phyloP scores from a whole-genome alignment of 2,797 vertebrate genomes.

The Masticophis lateralis region DNA sequence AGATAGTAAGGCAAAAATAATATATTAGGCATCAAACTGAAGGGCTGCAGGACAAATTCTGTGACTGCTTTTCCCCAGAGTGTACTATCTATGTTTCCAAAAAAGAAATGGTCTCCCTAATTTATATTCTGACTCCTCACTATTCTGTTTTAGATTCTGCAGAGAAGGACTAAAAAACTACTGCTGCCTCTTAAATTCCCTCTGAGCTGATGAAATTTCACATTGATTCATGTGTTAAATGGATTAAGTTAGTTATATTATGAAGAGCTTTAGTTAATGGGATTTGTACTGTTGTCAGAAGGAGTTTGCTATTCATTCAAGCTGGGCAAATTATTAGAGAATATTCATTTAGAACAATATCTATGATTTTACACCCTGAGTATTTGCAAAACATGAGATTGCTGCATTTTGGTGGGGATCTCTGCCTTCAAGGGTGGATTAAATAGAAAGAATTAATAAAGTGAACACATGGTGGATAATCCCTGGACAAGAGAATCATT shows the following conservation, averaged over 20 bases:
- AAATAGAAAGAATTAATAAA: not conserved
- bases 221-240: constrained; percentile 15
- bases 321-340: constrained; percentile 24
- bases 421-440: not conserved
- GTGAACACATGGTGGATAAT: not conserved
- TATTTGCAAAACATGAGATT: constrained; percentile 26
- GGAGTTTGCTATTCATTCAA: constrained; percentile 19
- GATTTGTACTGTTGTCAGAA: not conserved
- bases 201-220: not conserved
- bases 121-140: not conserved
- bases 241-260: constrained; percentile 30
- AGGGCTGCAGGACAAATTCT: not conserved
- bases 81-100: not conserved
- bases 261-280: constrained; percentile 28
- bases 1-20: not conserved
- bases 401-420: not conserved
- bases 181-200: not conserved
- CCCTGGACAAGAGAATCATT: not conserved
- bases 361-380: constrained; percentile 9
- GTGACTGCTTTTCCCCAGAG: not conserved
- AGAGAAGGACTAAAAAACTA: not conserved
- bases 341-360: constrained; percentile 22
- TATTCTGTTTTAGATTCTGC: not conserved
- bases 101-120: too few relatives aligned
- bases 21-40: not conserved